Evolutionary conservation across 2,797 vertebrate genomes (phyloP).

Genomic region (Menidia menidia): DNA sequence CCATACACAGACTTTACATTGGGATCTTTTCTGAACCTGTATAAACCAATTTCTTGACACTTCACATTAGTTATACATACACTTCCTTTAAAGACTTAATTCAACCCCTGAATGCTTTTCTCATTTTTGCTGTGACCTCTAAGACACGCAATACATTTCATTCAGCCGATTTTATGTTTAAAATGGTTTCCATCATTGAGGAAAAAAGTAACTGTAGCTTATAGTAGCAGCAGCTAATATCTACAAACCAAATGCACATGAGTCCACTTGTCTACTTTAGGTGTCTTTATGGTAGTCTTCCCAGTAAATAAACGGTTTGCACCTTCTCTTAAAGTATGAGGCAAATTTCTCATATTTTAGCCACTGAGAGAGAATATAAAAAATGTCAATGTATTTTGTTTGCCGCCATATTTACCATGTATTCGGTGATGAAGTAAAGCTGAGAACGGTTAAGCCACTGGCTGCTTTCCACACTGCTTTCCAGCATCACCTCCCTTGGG

Average conservation of each 20-base stretch:
- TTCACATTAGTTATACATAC: neutral
- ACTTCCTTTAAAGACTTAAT: neutral
- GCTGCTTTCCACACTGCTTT: constrained; percentile 82
- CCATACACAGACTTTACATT: too few relatives aligned
- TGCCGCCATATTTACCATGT: constrained; percentile 69
- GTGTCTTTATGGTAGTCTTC: too few relatives aligned
- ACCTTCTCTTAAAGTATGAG: neutral
- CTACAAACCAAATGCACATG: too few relatives aligned
- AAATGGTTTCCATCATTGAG: too few relatives aligned
- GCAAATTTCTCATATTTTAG: neutral
- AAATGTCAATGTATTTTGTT: neutral
- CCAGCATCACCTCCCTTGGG: constrained; percentile 87
- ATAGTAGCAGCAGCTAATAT: too few relatives aligned
- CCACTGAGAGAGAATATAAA: too few relatives aligned
- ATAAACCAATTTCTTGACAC: neutral
- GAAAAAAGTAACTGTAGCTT: too few relatives aligned
- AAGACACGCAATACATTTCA: neutral
- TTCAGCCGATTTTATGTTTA: neutral
- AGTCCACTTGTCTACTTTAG: too few relatives aligned
- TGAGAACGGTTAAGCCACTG: constrained; percentile 93
- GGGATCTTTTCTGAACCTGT: too few relatives aligned
- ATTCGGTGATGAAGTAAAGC: constrained; percentile 89
- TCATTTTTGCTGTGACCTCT: neutral
- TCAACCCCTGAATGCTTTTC: neutral
- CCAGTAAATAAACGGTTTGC: too few relatives aligned